phyloP scores from a whole-genome alignment of 2,113 vertebrate genomes.

The Sphyrna mokarran region DNA sequence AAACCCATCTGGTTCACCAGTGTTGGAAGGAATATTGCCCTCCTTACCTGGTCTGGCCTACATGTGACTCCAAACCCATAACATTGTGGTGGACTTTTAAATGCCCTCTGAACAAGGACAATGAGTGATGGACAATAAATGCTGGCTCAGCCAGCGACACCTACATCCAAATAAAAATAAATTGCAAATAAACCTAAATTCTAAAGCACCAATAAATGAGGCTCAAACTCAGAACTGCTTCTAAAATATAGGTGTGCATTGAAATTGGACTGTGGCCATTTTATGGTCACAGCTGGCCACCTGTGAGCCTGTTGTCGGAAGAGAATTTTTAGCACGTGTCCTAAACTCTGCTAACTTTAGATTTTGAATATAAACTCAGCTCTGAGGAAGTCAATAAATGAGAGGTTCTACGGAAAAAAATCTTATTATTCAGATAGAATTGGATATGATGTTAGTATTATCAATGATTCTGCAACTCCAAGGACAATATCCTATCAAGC shows the following conservation, averaged over 20 bases:
- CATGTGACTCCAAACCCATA: no score
- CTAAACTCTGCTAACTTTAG: background rate
- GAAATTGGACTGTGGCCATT: background rate
- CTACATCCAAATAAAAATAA: no score
- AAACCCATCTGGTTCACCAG: no score
- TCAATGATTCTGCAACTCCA: background rate
- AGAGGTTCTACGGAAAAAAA: background rate
- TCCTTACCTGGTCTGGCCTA: no score
- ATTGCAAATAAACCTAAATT: no score
- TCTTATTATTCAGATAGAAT: background rate
- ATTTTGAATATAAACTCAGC: background rate
- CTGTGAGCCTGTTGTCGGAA: background rate
- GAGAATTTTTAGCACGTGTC: background rate
- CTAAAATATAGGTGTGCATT: background rate
- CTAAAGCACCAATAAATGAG: no score
- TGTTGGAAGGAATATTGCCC: no score
- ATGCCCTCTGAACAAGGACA: no score
- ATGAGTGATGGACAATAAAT: no score
- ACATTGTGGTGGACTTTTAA: no score
- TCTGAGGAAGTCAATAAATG: background rate
- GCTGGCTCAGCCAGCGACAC: no score
- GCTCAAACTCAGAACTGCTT: background rate
- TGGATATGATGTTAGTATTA: background rate
- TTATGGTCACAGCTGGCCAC: background rate
- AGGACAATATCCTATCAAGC: background rate